A percentile compares a stretch with the other conserved stretches of the same genome.
Conservation (phyloP, 2,797 vertebrate species). For the Chiroxiphia lanceolata region DNA sequence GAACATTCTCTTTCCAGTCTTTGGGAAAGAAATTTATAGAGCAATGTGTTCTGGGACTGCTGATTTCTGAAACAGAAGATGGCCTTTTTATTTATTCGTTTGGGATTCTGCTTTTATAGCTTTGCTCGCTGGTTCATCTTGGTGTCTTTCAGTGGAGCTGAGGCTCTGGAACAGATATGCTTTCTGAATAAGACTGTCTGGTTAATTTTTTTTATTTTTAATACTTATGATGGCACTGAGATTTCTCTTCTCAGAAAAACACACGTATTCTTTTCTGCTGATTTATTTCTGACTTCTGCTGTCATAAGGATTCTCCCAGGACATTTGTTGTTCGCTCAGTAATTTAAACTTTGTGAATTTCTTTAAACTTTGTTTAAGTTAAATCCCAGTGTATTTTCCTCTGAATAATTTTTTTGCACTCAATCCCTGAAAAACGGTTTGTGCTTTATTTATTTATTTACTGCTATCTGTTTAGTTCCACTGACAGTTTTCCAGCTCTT, state of each 20-base stretch:
- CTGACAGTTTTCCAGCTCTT: conserved; percentile 35
- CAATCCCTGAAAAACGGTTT: neutral
- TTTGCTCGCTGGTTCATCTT: neutral
- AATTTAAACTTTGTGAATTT: conserved; percentile 53
- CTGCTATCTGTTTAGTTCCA: neutral
- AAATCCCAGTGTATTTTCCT: conserved; percentile 20
- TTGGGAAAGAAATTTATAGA: conserved; percentile 64
- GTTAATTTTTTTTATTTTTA: conserved; percentile 23
- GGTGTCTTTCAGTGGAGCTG: neutral
- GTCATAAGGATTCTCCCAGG: conserved; percentile 37
- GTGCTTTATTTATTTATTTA: conserved; percentile 21
- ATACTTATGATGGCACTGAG: conserved; percentile 14
- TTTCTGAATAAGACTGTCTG: neutral
- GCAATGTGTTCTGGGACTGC: conserved; percentile 42
- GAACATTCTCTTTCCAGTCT: conserved; percentile 52
- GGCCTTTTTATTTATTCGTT: conserved; percentile 62
- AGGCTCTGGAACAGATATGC: conserved; percentile 18
- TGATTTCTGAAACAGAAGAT: conserved; percentile 65
- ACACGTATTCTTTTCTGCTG: neutral
- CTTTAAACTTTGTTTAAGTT: conserved; percentile 60
- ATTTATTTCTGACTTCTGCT: conserved; percentile 39
- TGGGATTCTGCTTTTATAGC: conserved; percentile 53
- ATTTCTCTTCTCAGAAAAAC: conserved; percentile 19
- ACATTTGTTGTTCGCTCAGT: conserved; percentile 36
- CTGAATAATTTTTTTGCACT: conserved; percentile 31